Evolutionary conservation across 2,797 vertebrate species (phyloP), one percentile per base, ranked within the genome.

Genomic region (Remorina albescens): DNA sequence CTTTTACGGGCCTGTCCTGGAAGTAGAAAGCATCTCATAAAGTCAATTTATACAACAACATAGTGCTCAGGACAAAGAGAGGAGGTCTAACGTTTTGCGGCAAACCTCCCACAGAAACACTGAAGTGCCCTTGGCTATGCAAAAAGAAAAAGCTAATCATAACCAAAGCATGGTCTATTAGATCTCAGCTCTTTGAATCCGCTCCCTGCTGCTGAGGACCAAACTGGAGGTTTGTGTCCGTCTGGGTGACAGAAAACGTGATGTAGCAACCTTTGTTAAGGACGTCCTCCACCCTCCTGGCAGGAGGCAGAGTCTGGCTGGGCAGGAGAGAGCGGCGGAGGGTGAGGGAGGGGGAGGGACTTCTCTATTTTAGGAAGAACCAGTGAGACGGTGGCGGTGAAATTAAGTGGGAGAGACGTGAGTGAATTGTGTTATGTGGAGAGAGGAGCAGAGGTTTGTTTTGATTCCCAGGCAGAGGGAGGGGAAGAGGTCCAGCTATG

Each of bases 1-100:
- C 30, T 77, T 89, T 89, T 84, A 86, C 74, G 80, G 73, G 71
- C 15, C 70, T 72, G 62, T 56, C 62, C 59, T 84, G 75, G 78
- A 85, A 79, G 71, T 25, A 67, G 65, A 72, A 57, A 71, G 68
- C 67, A 13, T 74, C 83, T 83, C 61, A 49, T 89, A 80, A 90
- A 84, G 72, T 75, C 19, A 60, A 18, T 83, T 82, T 79, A 81
- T 84, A 59, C 28, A 68, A 81, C 68, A 57, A 74, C 46, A 85
- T 82, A 86, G 80, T 30, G 28, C 53, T 83, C 56, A 1, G 78
- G 61, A 77, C 67, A 54, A 76, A 83, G 47, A 57, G 28, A 66
- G 19, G 44, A 73, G 59, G 60, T 49, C 42, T 26, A 12, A 49
- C 56, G 77, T 73, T 73, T 53, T 16, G 39, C 62, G 18, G 58